Evolutionary conservation across 2,888 invertebrate species (phyloP), one percentile per base, ranked within the genome.

Genomic region (Drosophila hamatofila): DNA sequence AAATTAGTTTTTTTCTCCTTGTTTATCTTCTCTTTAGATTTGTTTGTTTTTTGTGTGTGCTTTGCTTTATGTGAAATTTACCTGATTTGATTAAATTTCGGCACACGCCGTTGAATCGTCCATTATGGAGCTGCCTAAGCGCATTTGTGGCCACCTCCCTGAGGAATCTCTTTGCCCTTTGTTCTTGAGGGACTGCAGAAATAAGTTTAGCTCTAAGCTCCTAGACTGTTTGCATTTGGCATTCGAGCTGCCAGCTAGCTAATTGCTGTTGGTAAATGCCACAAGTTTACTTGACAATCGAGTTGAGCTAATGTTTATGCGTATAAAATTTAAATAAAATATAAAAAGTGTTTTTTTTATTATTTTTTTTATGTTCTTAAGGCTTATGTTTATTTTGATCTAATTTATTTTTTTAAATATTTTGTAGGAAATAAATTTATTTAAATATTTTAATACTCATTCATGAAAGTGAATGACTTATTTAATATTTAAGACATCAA

Each of bases 41-140:
- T 23, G 9, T 27, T 44, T 25, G 12, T 33, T 52, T 60, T 25
- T 18, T 37, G 12, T 48, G 46, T 66, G 56, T 67, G 60, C 54
- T 59, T 74, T 89, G 85, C 85, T 92, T 91, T 92, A 92, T 90
- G 91, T 90, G 87, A 92, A 88, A 91, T 90, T 90, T 92, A 91
- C 91, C 91, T 91, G 91, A 91, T 92, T 91, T 91, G 91, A 91
- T 91, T 91, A 92, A 84, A 85, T 89, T 86, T 83, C 39, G 60
- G 57, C 67, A 77, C 74, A 78, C 64, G 60, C 61, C 33, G 58
- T 54, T 67, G 62, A 39, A 51, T 68, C 59, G 56, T 51, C 63
- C 64, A 64, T 71, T 59, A 48, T 25, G 23, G 21, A 25, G 27
- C 58, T 60, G 64, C 68, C 68, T 25, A 55, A 41, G 57, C 60